Conservation (phyloP, 2,797 vertebrate genomes). For the Takifugu rubripes region DNA sequence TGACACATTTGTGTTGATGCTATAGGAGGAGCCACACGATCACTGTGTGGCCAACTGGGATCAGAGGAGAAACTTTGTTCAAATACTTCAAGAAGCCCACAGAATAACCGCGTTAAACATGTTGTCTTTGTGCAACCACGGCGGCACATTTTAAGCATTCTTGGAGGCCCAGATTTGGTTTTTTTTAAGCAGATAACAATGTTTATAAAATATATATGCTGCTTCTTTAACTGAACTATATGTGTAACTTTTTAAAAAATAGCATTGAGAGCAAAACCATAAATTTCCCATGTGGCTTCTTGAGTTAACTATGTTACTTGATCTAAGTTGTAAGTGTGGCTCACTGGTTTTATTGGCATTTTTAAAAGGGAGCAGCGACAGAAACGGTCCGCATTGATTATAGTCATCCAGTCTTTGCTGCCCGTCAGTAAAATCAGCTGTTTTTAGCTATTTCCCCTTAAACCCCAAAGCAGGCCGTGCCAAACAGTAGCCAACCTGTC, state of each 20-base stretch:
- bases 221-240: slow-evolving; percentile 3
- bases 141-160: slow-evolving; percentile 41
- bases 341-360: slow-evolving; percentile 50
- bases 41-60: slow-evolving; percentile 48
- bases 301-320: slow-evolving; percentile 56
- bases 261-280: slow-evolving; percentile 17
- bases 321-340: slow-evolving; percentile 51
- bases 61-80: slow-evolving; percentile 27
- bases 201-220: too few relatives aligned
- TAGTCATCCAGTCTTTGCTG: slow-evolving; percentile 37
- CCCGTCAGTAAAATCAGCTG: not conserved
- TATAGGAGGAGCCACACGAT: slow-evolving; percentile 56
- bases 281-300: slow-evolving; percentile 31
- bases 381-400: slow-evolving; percentile 61
- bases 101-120: slow-evolving; percentile 39
- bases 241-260: not conserved
- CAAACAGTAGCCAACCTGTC: not conserved
- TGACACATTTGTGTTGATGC: slow-evolving; percentile 62
- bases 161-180: slow-evolving; percentile 2
- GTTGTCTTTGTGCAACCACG: slow-evolving; percentile 13
- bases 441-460: slow-evolving; percentile 4
- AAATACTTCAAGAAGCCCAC: slow-evolving; percentile 53
- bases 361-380: slow-evolving; percentile 61
- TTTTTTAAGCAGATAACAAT: too few relatives aligned
- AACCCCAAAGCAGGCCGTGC: slow-evolving; percentile 9